Conservation (phyloP, 2,888 invertebrate species). For the Bugulina stolonifera region DNA sequence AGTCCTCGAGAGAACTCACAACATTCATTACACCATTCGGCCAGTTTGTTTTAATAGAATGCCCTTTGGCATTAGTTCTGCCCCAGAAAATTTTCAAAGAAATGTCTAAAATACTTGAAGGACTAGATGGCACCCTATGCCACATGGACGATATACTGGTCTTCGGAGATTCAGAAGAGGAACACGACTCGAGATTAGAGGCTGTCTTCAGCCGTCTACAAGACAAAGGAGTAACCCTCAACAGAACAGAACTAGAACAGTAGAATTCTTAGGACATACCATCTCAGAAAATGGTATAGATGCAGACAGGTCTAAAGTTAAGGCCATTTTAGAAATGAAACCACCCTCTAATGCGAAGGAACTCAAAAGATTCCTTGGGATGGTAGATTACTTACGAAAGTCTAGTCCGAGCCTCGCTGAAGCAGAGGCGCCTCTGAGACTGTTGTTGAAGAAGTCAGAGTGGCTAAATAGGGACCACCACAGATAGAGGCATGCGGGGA, state of each 20-base stretch:
- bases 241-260: conserved; percentile 16
- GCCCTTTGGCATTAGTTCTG: conserved; percentile 40
- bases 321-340: conserved; percentile 8
- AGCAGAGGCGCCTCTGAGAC: conserved; percentile 25
- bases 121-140: conserved; percentile 40
- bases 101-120: conserved; percentile 41
- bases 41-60: conserved; percentile 32
- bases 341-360: conserved; percentile 24
- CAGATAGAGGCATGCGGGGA: conserved; percentile 1
- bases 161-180: conserved; percentile 32
- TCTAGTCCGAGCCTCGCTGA: conserved; percentile 25
- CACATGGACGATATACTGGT: conserved; percentile 47
- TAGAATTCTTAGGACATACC: conserved; percentile 27
- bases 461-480: conserved; percentile 9
- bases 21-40: conserved; percentile 37
- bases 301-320: background rate
- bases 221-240: conserved; percentile 25
- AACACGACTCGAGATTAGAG: conserved; percentile 37
- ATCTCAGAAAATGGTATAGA: conserved; percentile 1
- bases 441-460: conserved; percentile 7
- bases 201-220: background rate
- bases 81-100: conserved; percentile 53
- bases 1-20: conserved; percentile 30
- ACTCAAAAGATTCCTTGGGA: conserved; percentile 25
- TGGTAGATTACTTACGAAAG: conserved; percentile 26